Evolutionary conservation across 2,888 invertebrate genomes (phyloP).

Genomic region (Drosophila phalerata): DNA sequence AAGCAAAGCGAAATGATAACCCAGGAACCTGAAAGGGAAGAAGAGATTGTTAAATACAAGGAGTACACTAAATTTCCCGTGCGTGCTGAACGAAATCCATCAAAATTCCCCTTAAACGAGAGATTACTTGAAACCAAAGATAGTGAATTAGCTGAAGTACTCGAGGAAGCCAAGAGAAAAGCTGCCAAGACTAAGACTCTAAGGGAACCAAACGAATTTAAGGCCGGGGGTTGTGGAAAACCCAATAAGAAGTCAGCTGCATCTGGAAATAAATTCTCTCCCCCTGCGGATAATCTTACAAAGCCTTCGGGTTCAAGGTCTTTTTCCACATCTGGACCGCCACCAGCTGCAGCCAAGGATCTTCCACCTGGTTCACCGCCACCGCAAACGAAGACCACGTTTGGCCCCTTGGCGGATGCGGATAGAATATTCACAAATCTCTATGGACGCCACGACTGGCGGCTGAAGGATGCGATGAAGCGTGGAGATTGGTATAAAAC

Average conservation of each 20-base stretch:
- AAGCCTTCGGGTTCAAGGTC: not conserved
- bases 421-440: conserved; percentile 98
- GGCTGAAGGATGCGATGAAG: conserved; percentile 94
- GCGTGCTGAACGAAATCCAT: not conserved
- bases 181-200: not conserved
- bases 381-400: conserved; percentile 85
- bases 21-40: not conserved
- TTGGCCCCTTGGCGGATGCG: conserved; percentile 91
- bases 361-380: conserved; percentile 86
- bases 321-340: conserved; percentile 7
- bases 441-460: conserved; percentile 98
- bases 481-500: conserved; percentile 99
- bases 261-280: not conserved
- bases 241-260: not conserved
- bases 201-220: not conserved
- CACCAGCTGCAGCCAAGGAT: conserved; percentile 37
- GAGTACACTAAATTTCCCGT: conserved; percentile 27
- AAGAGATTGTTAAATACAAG: not conserved
- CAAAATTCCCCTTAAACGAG: conserved; percentile 38
- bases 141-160: conserved; percentile 13
- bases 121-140: conserved; percentile 43
- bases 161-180: conserved; percentile 14
- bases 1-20: not conserved
- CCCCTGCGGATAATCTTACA: too few relatives aligned
- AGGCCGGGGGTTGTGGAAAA: not conserved